phyloP scores from a whole-genome alignment of 2,888 invertebrate species.

The Epirrita christyi region DNA sequence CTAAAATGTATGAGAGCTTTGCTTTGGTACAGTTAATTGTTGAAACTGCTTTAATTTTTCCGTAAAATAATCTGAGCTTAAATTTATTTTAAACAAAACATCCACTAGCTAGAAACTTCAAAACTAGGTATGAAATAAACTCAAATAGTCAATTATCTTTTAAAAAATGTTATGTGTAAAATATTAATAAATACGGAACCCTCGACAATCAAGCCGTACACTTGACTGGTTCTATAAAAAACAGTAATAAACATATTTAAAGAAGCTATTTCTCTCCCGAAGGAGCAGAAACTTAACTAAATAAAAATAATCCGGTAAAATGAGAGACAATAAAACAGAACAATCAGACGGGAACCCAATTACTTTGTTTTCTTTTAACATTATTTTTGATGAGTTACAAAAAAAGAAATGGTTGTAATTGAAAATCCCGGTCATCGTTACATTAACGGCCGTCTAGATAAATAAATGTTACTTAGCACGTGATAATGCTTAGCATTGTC shows the following conservation, averaged over 20 bases:
- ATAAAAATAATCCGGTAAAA: conserved; percentile 33
- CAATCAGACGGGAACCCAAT: conserved; percentile 33
- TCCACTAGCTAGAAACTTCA: too few species aligned
- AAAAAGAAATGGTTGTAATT: not conserved
- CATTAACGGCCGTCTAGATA: too few species aligned
- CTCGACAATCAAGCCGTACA: too few species aligned
- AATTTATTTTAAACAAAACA: too few species aligned
- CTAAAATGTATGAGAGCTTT: conserved; percentile 1
- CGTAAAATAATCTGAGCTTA: not conserved
- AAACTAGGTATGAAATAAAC: too few species aligned
- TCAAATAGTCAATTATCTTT: too few species aligned
- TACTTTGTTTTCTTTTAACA: conserved; percentile 30
- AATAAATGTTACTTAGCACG: too few species aligned
- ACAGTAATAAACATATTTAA: not conserved
- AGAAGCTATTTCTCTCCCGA: not conserved
- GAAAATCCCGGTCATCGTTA: too few species aligned
- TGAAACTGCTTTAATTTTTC: not conserved
- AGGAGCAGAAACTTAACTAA: conserved; percentile 21
- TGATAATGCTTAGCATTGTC: too few species aligned
- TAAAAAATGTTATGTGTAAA: too few species aligned
- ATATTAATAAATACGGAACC: too few species aligned
- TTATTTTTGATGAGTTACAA: conserved; percentile 4
- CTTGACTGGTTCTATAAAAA: not conserved
- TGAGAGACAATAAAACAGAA: conserved; percentile 22
- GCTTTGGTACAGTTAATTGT: not conserved